phyloP scores from a whole-genome alignment of 2,888 invertebrate species.

The Clivina fossor region DNA sequence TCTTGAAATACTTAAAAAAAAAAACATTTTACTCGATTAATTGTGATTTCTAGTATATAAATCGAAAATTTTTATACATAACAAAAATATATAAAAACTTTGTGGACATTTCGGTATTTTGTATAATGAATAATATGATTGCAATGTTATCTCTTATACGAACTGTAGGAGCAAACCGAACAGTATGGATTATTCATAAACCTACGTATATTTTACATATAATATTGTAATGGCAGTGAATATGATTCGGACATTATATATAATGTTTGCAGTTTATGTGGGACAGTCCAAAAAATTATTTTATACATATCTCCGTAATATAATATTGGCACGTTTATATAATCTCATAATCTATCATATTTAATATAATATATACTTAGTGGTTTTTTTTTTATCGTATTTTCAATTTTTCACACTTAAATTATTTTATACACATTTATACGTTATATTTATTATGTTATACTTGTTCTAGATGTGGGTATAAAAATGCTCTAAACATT shows the following conservation, averaged over 20 bases:
- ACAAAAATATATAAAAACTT: too few species aligned
- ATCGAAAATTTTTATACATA: too few species aligned
- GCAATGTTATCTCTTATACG: slow-evolving; percentile 14
- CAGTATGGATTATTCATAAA: neutral
- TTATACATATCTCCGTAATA: neutral
- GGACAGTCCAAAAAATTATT: too few species aligned
- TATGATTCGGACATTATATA: slow-evolving; percentile 33
- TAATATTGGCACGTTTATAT: slow-evolving; percentile 4
- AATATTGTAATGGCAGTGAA: slow-evolving; percentile 31
- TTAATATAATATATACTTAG: slow-evolving; percentile 5
- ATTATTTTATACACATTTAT: slow-evolving; percentile 4
- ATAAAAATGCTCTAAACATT: slow-evolving; percentile 22
- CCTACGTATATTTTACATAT: slow-evolving; percentile 28
- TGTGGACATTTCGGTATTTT: too few species aligned
- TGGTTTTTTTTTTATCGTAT: too few species aligned
- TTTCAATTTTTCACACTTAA: too few species aligned
- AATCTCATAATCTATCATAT: too few species aligned
- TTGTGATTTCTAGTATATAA: too few species aligned
- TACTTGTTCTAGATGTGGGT: slow-evolving; percentile 16
- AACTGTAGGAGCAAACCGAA: neutral
- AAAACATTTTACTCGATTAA: too few species aligned
- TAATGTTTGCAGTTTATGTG: too few species aligned
- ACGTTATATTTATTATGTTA: slow-evolving; percentile 13
- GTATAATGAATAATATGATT: slow-evolving; percentile 15
- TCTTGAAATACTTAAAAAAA: too few species aligned